phyloP scores from a whole-genome alignment of 2,888 invertebrate genomes.

The Anodontia alba region DNA sequence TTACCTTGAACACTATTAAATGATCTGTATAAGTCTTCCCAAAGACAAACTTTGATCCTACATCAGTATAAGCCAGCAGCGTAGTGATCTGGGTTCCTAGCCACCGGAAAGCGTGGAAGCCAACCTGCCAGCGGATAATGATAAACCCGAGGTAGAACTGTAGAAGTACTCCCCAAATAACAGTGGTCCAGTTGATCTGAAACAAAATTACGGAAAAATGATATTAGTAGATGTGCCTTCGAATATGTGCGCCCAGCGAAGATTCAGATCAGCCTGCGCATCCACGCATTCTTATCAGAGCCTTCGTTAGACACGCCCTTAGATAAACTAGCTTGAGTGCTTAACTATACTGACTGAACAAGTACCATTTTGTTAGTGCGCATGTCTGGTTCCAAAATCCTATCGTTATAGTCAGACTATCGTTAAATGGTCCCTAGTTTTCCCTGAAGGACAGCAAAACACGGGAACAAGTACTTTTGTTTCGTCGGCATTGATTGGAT shows the following conservation, averaged over 20 bases:
- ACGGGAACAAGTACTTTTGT: no score
- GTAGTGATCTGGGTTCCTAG: constrained; percentile 89
- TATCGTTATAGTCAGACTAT: no score
- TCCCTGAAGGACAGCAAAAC: no score
- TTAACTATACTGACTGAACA: no score
- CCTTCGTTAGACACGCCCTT: not conserved
- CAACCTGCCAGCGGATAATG: constrained; percentile 93
- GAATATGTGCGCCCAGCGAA: not conserved
- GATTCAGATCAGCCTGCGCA: no score
- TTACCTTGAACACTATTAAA: constrained; percentile 94
- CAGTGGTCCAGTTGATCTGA: constrained; percentile 89
- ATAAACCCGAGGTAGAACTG: constrained; percentile 94
- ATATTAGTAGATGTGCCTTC: not conserved
- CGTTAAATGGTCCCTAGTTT: no score
- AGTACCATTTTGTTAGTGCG: no score
- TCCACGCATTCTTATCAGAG: no score
- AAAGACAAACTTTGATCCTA: constrained; percentile 94
- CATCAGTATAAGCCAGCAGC: constrained; percentile 91
- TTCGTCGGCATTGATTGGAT: no score
- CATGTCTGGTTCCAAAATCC: no score
- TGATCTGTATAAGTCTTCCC: constrained; percentile 86
- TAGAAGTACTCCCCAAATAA: constrained; percentile 91
- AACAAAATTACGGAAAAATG: not conserved
- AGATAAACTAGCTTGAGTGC: not conserved
- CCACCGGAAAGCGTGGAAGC: constrained; percentile 89